Evolutionary conservation across 1,140 invertebrate genomes (phyloP), one percentile per base, ranked within the genome.

Genomic region (Drosophila cardini): DNA sequence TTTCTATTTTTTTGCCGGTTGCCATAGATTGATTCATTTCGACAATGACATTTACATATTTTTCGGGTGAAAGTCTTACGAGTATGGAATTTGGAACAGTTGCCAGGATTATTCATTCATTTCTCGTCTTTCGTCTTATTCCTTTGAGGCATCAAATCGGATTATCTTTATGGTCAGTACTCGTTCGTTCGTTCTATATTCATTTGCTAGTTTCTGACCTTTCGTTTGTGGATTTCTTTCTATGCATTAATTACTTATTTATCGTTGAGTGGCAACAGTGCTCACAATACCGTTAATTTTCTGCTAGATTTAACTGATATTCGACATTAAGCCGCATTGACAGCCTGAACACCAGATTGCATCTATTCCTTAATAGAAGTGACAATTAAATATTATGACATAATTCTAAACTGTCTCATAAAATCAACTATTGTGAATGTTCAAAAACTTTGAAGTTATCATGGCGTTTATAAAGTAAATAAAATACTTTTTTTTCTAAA

Each of bases 61-160:
- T 43, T 30, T 16, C 11, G 21, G 21, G 34, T 55, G 16, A 57
- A 57, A 57, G 42, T 57, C 10, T 15, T n/a, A 8, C 55, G 36
- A 42, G 42, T 57, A 57, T 36, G 52, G 34, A 40, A 18, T 38
- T 36, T 38, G 34, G 16, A 52, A 52, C 26, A 52, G 13, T 32
- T n/a, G 52, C 9, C 55, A 26, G 18, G 16, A 43, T 43, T 43
- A 57, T 57, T 43, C 21, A 38, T 13, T 40, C 55, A 57, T 21
- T 57, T 42, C 16, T 40, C 55, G 8, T 2, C 11, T 55, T 55
- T 18, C 52, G 4, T 55, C 26, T 60, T 46, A 2, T 32, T 21
- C 42, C 30, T 43, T 40, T 32, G 13, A 30, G 16, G 40, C 42
- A 46, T 60, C 42, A 60, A 60, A 45, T 60, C 57, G 16, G 64